Percentiles rank a stretch among this genome's conserved stretches.
Conservation (phyloP, 2,797 vertebrate genomes). For the Cercopithecus hamlyni region DNA sequence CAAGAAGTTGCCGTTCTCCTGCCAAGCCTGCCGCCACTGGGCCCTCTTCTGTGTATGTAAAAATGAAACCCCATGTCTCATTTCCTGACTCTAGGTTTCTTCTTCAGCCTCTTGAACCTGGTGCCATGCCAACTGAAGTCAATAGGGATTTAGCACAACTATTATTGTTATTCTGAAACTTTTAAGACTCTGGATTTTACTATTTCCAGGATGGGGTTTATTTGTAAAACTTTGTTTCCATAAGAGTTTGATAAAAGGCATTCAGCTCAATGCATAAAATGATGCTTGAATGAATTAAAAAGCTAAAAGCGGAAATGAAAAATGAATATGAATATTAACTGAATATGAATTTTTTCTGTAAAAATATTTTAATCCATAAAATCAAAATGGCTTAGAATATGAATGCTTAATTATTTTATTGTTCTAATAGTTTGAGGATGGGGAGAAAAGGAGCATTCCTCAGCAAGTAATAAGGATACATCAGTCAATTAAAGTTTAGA, state of each 20-base stretch:
- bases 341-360: neutral
- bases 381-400: neutral
- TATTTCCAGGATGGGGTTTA: neutral
- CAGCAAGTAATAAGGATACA: neutral
- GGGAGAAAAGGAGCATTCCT: neutral
- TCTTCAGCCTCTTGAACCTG: neutral
- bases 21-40: neutral
- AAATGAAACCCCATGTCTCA: neutral
- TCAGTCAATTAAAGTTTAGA: neutral
- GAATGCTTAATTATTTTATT: neutral
- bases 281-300: neutral
- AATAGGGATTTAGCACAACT: neutral
- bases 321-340: neutral
- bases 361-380: neutral
- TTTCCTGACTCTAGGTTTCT: neutral
- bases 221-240: neutral
- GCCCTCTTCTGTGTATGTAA: neutral
- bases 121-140: neutral
- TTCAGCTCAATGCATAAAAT: neutral
- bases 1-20: neutral
- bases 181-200: neutral
- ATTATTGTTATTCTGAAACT: neutral
- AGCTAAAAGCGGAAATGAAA: neutral
- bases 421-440: neutral
- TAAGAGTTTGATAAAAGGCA: neutral